Percentiles rank a stretch among this genome's conserved stretches.
Conservation (phyloP, 2,113 vertebrate genomes). For the Neodon shergylaensis region DNA sequence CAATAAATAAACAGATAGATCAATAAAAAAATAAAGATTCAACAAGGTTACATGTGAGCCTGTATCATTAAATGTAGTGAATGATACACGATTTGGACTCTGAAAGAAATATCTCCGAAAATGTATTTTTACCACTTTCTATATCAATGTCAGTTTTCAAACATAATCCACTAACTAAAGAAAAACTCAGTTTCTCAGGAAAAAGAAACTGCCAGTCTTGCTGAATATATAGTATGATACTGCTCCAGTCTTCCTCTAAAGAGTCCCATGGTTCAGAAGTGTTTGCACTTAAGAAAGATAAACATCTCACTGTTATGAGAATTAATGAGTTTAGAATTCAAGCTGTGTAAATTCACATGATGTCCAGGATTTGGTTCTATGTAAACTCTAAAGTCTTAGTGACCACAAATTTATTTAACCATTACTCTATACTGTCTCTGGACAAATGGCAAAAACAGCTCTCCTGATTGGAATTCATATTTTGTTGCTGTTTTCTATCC, state of each 20-base stretch:
- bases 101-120: background rate
- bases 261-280: background rate
- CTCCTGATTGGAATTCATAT: background rate
- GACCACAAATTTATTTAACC: background rate
- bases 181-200: background rate
- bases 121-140: background rate
- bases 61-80: background rate
- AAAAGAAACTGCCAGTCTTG: background rate
- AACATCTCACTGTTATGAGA: background rate
- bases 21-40: background rate
- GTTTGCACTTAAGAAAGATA: background rate
- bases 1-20: background rate
- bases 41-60: background rate
- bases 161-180: background rate
- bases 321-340: background rate
- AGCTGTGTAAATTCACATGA: rapidly evolving
- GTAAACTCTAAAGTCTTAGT: too few relatives aligned
- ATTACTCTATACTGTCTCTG: background rate
- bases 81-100: background rate
- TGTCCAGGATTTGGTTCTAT: background rate
- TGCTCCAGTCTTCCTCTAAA: background rate
- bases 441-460: background rate
- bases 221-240: background rate
- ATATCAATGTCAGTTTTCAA: background rate
- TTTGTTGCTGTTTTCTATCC: background rate